Evolutionary conservation across 2,797 vertebrate species (phyloP).

Genomic region (Champsocephalus esox): DNA sequence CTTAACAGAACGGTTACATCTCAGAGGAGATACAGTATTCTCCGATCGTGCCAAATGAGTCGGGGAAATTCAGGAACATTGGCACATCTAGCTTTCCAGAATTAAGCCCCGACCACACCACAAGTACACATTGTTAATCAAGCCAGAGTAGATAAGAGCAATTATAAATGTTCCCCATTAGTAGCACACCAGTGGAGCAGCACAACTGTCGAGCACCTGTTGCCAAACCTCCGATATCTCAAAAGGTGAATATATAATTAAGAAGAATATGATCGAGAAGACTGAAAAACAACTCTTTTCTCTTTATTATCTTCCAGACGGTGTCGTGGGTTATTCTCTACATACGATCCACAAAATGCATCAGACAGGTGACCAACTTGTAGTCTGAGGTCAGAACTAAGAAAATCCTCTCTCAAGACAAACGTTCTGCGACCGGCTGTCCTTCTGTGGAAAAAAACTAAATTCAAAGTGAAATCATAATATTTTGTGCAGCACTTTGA

Average conservation of each 20-base stretch:
- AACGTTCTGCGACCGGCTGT: no score
- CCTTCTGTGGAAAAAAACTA: no score
- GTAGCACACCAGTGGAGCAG: neutral
- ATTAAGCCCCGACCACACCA: neutral
- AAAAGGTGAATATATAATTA: neutral
- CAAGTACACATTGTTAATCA: neutral
- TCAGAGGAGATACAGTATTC: slow-evolving; percentile 4
- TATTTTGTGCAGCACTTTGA: no score
- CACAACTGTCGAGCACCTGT: neutral
- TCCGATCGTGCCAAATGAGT: slow-evolving; percentile 16
- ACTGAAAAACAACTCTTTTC: neutral
- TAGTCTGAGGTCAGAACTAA: no score
- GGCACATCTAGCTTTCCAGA: neutral
- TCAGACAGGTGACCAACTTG: no score
- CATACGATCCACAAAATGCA: no score
- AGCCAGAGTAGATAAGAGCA: neutral
- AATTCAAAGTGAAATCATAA: no score
- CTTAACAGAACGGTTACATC: slow-evolving; percentile 11
- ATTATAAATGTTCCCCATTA: neutral
- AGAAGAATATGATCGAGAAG: neutral
- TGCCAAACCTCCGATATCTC: neutral
- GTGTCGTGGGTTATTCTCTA: no score
- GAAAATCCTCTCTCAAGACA: no score
- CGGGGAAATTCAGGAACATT: slow-evolving; percentile 2
- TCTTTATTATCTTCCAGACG: no score